Conservation (phyloP, 23 tunicate genomes). For the Ciona savignyi region DNA sequence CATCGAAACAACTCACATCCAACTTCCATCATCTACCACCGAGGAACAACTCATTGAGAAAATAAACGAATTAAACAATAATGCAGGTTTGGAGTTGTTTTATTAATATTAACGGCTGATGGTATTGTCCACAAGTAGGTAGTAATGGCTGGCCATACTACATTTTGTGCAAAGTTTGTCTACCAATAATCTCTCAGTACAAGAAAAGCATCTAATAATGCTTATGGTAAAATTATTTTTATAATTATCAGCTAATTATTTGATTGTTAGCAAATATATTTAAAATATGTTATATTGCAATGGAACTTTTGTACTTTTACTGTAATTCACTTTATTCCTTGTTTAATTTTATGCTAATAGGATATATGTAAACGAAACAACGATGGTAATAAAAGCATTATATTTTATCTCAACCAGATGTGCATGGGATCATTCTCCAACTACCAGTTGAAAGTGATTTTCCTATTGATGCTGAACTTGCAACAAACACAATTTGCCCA, state of each 20-base stretch:
- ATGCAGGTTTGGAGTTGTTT: constrained; percentile 11
- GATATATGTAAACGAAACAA: too few species aligned
- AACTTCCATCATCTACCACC: constrained; percentile 55
- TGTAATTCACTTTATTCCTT: too few species aligned
- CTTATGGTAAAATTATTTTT: too few species aligned
- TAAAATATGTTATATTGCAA: too few species aligned
- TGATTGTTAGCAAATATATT: not conserved
- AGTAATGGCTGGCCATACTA: too few species aligned
- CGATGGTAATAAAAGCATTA: too few species aligned
- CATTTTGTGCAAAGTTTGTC: too few species aligned
- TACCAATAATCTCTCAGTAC: too few species aligned
- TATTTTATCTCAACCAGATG: too few species aligned
- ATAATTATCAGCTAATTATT: too few species aligned
- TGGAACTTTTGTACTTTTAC: too few species aligned
- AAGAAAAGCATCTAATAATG: not conserved
- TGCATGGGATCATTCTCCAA: constrained; percentile 96
- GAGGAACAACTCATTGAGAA: constrained; percentile 37
- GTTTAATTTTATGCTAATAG: too few species aligned
- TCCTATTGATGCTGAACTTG: constrained; percentile 55
- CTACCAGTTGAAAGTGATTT: constrained; percentile 81
- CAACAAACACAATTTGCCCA: constrained; percentile 58
- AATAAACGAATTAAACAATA: constrained; percentile 38
- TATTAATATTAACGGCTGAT: not conserved
- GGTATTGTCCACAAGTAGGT: not conserved
- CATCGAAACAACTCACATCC: constrained; percentile 44